Evolutionary conservation across 2,113 vertebrate genomes (phyloP).

Genomic region (human): DNA sequence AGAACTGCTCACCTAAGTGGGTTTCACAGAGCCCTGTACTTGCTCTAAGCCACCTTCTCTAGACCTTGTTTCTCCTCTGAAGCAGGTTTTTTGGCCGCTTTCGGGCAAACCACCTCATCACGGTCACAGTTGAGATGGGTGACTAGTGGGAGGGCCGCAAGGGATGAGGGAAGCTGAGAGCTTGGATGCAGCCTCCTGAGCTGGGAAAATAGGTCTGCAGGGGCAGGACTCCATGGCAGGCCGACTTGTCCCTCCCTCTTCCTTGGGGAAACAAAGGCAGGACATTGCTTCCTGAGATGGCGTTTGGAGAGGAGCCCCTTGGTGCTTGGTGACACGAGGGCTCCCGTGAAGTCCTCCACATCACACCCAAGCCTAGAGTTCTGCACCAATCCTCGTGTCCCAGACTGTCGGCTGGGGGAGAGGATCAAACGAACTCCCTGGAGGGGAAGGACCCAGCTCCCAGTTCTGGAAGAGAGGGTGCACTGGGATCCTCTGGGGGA

Average conservation of each 20-base stretch:
- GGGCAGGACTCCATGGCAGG: accelerated
- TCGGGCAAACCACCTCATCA: neutral
- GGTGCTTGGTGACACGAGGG: no score
- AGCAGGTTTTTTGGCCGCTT: neutral
- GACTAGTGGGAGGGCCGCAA: neutral
- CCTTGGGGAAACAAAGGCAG: neutral
- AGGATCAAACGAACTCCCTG: neutral
- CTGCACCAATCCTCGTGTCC: accelerated
- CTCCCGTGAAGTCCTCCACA: accelerated
- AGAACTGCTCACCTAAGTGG: no score
- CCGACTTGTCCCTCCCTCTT: accelerated
- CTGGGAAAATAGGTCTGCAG: neutral
- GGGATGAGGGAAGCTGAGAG: neutral
- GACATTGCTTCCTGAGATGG: neutral
- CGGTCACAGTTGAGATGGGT: neutral
- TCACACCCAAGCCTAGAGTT: neutral
- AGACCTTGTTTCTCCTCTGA: neutral
- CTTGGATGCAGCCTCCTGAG: neutral
- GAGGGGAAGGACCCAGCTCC: no score
- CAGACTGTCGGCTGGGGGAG: neutral
- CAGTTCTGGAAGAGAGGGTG: neutral
- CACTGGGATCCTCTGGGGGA: neutral
- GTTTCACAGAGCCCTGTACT: neutral
- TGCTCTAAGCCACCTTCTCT: neutral
- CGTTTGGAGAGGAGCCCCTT: neutral